phyloP scores from a whole-genome alignment of 2,797 vertebrate genomes.

The Lycodopsis pacificus region DNA sequence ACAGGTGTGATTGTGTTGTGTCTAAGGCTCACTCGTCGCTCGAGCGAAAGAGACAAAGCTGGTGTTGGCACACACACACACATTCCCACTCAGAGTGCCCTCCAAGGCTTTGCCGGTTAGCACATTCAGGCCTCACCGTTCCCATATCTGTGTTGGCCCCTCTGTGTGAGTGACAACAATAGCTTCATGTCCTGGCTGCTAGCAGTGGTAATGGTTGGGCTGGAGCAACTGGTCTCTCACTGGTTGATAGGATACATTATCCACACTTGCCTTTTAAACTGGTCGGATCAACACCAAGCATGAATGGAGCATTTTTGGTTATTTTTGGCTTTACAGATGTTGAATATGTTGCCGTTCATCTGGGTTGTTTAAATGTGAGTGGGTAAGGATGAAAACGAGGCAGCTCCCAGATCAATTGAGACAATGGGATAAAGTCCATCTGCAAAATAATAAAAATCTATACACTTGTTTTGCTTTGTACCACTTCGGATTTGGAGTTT shows the following conservation, averaged over 20 bases:
- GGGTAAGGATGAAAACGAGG: background rate
- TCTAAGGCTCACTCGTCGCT: conserved; percentile 60
- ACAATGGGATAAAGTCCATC: conserved; percentile 20
- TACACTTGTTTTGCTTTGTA: conserved; percentile 5
- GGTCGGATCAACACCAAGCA: conserved; percentile 38
- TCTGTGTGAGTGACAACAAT: conserved; percentile 67
- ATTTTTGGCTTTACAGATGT: conserved; percentile 7
- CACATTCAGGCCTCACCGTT: conserved; percentile 53
- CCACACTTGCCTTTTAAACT: conserved; percentile 34
- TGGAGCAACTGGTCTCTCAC: conserved; percentile 56
- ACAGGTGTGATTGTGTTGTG: conserved; percentile 65
- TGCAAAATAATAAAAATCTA: conserved; percentile 12
- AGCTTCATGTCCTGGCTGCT: conserved; percentile 41
- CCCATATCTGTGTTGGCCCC: conserved; percentile 53
- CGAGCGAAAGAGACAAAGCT: conserved; percentile 63
- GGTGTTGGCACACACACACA: conserved; percentile 41
- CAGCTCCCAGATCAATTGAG: background rate
- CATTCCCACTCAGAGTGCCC: conserved; percentile 47
- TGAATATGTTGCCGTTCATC: conserved; percentile 15
- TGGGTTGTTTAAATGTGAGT: conserved; percentile 14
- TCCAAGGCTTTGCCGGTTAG: conserved; percentile 61
- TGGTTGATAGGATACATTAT: conserved; percentile 55
- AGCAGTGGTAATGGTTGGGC: conserved; percentile 34
- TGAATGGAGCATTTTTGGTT: conserved; percentile 19
- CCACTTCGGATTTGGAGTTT: background rate